Conservation (phyloP, 2,113 vertebrate species). For the Perca fluviatilis region DNA sequence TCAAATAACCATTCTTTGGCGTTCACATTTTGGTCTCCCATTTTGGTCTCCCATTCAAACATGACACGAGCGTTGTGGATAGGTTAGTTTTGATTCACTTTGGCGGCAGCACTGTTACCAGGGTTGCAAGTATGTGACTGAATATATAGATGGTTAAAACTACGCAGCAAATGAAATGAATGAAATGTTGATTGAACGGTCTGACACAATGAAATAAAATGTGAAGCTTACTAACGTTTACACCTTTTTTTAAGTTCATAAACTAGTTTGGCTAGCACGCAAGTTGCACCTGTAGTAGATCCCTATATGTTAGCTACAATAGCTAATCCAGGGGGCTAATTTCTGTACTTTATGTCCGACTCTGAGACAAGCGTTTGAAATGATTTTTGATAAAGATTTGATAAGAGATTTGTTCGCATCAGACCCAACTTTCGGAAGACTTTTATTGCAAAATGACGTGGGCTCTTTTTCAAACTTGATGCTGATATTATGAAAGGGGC, state of each 20-base stretch:
- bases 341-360: too few species aligned
- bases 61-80: too few species aligned
- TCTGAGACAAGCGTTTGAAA: background rate
- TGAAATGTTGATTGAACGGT: too few species aligned
- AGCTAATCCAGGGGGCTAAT: too few species aligned
- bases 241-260: background rate
- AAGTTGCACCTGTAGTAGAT: background rate
- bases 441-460: background rate
- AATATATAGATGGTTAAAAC: too few species aligned
- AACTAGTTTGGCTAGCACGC: background rate
- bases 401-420: background rate
- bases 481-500: background rate
- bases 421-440: background rate
- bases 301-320: background rate
- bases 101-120: too few species aligned
- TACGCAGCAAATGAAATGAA: too few species aligned
- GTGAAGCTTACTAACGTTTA: background rate
- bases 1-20: background rate
- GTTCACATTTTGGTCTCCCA: background rate
- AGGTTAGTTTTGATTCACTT: too few species aligned
- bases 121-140: too few species aligned
- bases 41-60: background rate
- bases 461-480: background rate
- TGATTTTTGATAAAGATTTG: too few species aligned
- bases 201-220: background rate